These are phyloP conservation scores for Chiloscyllium plagiosum DNA, from an alignment of 2,113 vertebrate species.

Conservation along the genomic window DNA sequence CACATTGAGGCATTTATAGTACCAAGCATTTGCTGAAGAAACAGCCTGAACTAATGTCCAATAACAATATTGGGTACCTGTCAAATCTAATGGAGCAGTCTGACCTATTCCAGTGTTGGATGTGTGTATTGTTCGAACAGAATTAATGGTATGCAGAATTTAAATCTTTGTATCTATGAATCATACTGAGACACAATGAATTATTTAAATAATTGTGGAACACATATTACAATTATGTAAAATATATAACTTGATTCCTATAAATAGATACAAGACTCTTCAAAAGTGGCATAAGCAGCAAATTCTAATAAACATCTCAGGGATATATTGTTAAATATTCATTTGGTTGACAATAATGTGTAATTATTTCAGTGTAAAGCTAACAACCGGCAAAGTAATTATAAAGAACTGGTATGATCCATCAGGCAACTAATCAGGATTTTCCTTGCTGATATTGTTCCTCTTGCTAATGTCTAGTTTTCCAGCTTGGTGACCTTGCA, in stretches of 20 bases:
- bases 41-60: neutral
- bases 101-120: neutral
- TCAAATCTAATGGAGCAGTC: too few species aligned
- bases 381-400: neutral
- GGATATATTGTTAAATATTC: neutral
- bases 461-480: neutral
- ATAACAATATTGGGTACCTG: neutral
- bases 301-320: neutral
- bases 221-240: constrained; percentile 23
- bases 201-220: constrained; percentile 13
- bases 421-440: neutral
- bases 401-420: neutral
- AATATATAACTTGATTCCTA: neutral
- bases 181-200: constrained; percentile 19
- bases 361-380: neutral
- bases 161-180: constrained; percentile 18
- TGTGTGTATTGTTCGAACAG: neutral
- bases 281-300: neutral
- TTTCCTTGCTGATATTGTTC: neutral
- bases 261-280: neutral
- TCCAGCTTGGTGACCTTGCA: neutral
- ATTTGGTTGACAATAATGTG: neutral
- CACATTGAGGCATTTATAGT: neutral
- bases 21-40: neutral
- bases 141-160: neutral